Base-by-base conservation (phyloP, 2,888 invertebrate genomes). In the Pyralis farinalis region DNA sequence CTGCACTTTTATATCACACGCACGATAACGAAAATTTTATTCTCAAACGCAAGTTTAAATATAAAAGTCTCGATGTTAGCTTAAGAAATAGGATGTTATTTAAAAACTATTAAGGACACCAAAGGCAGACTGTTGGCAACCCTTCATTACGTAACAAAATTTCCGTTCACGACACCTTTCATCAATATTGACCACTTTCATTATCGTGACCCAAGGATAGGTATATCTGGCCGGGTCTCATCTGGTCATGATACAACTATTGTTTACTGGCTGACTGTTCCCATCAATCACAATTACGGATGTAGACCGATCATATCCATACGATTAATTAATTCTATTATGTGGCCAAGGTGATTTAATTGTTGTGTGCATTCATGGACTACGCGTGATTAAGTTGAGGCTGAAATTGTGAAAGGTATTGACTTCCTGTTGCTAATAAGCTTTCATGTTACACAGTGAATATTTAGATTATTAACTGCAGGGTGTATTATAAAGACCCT, bases 201-300 rank as follows among this genome's bases (percentile, higher is more conserved):
- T 72, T n/a, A 66, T 71, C 75, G 73, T 73, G 76, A 73, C 63
- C 58, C 64, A 62, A 68, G 70, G 65, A 69, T 74, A 72, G n/a
- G 16, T 16, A 4, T 73, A 57, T 62, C 64, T 16, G 3, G 16
- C 3, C 3, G 63, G 68, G 58, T 65, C 64, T 63, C 62, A 70
- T 70, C 64, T 67, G 64, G 62, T 55, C 57, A 25, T 25, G 25
- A 25, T 25, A 20, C 32, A 12, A 20, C 55, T 51, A 65, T 64
- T 67, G 69, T 67, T 61, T 35, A 45, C 44, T 41, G 51, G 44
- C 46, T 4, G 16, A 16, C 63, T 53, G 56, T 25, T 7, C 59
- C 75, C 58, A 85, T 86, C 85, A 71, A 85, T 86, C 86, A 86
- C 71, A 74, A 76, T 84, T 81, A 76, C 86, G 83, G 82, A 82